Percentiles rank a stretch among this genome's conserved stretches.
Conservation (phyloP, 2,113 vertebrate genomes). For the Centropus unirufus region DNA sequence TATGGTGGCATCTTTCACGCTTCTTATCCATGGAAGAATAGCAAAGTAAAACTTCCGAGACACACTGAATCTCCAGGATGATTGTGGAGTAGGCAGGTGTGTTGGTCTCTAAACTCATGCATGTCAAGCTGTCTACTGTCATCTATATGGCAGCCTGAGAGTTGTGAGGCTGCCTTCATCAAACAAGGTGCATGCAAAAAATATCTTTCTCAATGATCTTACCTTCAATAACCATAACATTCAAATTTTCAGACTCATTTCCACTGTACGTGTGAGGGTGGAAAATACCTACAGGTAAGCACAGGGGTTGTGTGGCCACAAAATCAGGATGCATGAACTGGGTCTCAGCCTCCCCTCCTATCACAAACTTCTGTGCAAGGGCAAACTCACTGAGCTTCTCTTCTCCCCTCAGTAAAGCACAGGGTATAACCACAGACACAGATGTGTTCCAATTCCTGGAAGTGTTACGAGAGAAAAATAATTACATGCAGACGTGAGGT, state of each 20-base stretch:
- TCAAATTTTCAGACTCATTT: neutral
- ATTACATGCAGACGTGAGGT: neutral
- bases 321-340: neutral
- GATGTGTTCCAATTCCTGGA: neutral
- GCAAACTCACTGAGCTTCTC: neutral
- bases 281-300: neutral
- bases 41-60: neutral
- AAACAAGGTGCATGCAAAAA: neutral
- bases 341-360: neutral
- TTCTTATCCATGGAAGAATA: neutral
- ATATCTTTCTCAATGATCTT: neutral
- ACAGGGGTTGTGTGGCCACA: fast-evolving
- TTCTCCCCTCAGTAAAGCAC: neutral
- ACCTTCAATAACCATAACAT: neutral
- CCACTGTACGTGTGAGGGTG: neutral
- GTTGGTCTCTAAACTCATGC: neutral
- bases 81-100: neutral
- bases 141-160: neutral
- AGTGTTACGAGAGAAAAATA: neutral
- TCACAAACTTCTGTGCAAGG: neutral
- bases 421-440: neutral
- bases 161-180: neutral
- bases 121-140: neutral
- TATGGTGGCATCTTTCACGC: neutral
- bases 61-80: neutral